Percentiles rank a stretch among this genome's conserved stretches.
Evolutionary conservation across 37 sponge, comb jelly and placozoan species (phyloP).

Genomic region (Diacarnus erythraeanus): DNA sequence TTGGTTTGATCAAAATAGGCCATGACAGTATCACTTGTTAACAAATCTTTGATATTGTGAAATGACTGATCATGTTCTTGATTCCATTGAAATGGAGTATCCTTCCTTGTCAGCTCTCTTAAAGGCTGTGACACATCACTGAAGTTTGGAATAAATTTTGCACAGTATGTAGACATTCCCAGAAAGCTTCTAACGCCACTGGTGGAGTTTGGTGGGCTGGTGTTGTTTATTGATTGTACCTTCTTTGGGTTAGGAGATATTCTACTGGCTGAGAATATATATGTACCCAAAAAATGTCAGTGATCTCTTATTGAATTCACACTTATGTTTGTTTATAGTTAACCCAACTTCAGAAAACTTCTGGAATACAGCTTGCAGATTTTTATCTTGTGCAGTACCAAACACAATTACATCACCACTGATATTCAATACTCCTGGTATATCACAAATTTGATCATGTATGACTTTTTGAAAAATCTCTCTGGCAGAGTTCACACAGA

Average conservation of each 20-base stretch:
- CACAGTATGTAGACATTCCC: slow-evolving; percentile 58
- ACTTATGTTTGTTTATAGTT: slow-evolving; percentile 36
- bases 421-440: slow-evolving; percentile 35
- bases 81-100: slow-evolving; percentile 25
- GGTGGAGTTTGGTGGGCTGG: slow-evolving; percentile 24
- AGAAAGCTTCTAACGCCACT: slow-evolving; percentile 41
- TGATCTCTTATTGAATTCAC: slow-evolving; percentile 44
- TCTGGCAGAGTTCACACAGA: slow-evolving; percentile 51
- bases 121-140: slow-evolving; percentile 35
- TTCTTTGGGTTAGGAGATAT: slow-evolving; percentile 41
- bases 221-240: slow-evolving; percentile 31
- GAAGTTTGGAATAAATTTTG: slow-evolving; percentile 36
- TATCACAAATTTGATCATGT: slow-evolving; percentile 26
- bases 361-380: slow-evolving; percentile 19
- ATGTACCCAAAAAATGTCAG: slow-evolving; percentile 42
- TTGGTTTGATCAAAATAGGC: slow-evolving; percentile 44
- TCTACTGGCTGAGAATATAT: slow-evolving; percentile 34
- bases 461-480: slow-evolving; percentile 46
- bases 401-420: slow-evolving; percentile 49
- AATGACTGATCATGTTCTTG: slow-evolving; percentile 27
- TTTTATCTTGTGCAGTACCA: slow-evolving; percentile 32
- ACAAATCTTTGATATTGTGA: slow-evolving; percentile 33
- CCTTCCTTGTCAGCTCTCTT: slow-evolving; percentile 45
- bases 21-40: slow-evolving; percentile 36
- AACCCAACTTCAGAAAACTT: slow-evolving; percentile 7